Evolutionary conservation across 2,113 vertebrate genomes (phyloP).

Genomic region (Tonatia bakeri): DNA sequence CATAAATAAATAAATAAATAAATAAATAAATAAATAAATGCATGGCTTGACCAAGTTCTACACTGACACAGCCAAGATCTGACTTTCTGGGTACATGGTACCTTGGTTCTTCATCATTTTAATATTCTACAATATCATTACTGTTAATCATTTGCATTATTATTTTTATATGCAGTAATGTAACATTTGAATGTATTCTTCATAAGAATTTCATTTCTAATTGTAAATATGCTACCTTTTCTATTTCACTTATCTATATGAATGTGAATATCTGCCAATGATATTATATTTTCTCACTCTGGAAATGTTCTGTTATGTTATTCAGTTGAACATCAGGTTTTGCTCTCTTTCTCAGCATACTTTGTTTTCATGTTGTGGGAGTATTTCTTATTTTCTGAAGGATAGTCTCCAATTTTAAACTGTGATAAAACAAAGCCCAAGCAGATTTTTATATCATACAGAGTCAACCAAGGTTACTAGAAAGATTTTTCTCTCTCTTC

Average conservation of each 20-base stretch:
- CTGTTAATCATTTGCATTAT: not conserved
- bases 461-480: not conserved
- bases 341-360: not conserved
- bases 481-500: not conserved
- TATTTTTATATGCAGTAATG: not conserved
- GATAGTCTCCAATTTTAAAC: not conserved
- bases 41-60: not conserved
- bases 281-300: not conserved
- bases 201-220: not conserved
- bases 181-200: not conserved
- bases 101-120: not conserved
- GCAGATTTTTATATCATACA: not conserved
- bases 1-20: too few relatives aligned
- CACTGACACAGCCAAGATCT: not conserved
- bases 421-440: not conserved
- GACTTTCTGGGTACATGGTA: not conserved
- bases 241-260: not conserved
- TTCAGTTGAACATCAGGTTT: not conserved
- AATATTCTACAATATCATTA: not conserved
- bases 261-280: not conserved
- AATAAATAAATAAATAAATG: not conserved
- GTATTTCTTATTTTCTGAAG: not conserved
- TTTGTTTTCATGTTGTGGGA: not conserved
- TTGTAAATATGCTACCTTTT: not conserved
- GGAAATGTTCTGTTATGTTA: not conserved